Evolutionary conservation across 2,888 invertebrate genomes (phyloP).

Genomic region (Pyralis farinalis): DNA sequence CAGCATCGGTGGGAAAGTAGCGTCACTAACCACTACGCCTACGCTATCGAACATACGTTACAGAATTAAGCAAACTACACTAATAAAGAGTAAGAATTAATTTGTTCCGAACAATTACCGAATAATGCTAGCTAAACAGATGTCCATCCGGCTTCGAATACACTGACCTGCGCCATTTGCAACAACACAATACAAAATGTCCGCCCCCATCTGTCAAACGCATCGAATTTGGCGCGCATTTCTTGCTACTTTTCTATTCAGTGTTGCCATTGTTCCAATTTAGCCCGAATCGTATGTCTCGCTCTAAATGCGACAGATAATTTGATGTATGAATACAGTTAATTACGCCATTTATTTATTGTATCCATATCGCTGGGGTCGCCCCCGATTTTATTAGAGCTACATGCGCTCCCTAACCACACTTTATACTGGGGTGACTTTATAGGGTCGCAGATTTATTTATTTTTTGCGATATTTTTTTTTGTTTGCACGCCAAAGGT

Average conservation of each 20-base stretch:
- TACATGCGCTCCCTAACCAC: conserved; percentile 47
- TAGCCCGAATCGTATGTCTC: conserved; percentile 38
- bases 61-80: background rate
- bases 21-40: too few relatives aligned
- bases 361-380: conserved; percentile 65
- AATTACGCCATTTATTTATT: conserved; percentile 75
- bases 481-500: conserved; percentile 28
- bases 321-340: conserved; percentile 71
- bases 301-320: conserved; percentile 52
- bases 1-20: too few relatives aligned
- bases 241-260: conserved; percentile 24
- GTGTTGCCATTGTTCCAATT: conserved; percentile 33
- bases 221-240: conserved; percentile 53
- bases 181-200: conserved; percentile 54
- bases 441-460: conserved; percentile 52
- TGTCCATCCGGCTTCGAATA: conserved; percentile 14
- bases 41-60: too few relatives aligned
- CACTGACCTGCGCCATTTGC: conserved; percentile 41
- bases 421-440: conserved; percentile 44
- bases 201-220: conserved; percentile 59
- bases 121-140: conserved; percentile 15
- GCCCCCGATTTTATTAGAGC: conserved; percentile 63
- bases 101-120: conserved; percentile 10
- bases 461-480: conserved; percentile 27
- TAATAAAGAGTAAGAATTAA: conserved; percentile 25